Conservation (phyloP, 2,888 invertebrate species). For the Dermolepida albohirtum region DNA sequence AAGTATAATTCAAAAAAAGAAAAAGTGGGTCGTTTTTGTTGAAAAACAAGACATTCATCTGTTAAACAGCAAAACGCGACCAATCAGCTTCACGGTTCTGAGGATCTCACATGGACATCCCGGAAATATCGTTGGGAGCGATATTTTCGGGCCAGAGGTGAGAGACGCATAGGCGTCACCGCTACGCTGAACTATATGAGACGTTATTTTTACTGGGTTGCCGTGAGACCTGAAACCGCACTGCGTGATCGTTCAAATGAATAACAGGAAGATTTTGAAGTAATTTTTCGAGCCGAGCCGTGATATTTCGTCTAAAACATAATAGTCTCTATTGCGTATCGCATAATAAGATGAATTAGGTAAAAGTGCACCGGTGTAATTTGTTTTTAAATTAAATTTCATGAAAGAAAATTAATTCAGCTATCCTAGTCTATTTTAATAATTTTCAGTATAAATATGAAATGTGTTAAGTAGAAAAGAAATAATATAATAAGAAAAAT, state of each 20-base stretch:
- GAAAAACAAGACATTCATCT: slow-evolving; percentile 9
- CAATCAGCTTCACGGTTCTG: slow-evolving; percentile 43
- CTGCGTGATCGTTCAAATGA: neutral
- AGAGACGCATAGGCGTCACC: slow-evolving; percentile 30
- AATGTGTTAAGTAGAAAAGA: too few relatives aligned
- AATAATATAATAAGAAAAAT: too few relatives aligned
- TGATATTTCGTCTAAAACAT: too few relatives aligned
- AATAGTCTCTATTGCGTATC: too few relatives aligned
- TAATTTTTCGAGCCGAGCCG: too few relatives aligned
- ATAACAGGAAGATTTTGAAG: neutral
- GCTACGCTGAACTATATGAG: slow-evolving; percentile 33
- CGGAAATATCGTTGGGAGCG: slow-evolving; percentile 33
- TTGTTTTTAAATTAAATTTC: too few relatives aligned
- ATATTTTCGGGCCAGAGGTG: slow-evolving; percentile 40
- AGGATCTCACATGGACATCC: slow-evolving; percentile 39
- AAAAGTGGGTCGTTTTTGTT: slow-evolving; percentile 12
- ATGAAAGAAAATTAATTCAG: too few relatives aligned
- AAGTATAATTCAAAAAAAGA: too few relatives aligned
- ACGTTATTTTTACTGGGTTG: neutral
- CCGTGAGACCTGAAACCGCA: neutral
- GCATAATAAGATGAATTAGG: too few relatives aligned
- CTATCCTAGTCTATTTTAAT: too few relatives aligned
- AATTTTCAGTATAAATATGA: too few relatives aligned
- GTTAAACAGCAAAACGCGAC: slow-evolving; percentile 21
- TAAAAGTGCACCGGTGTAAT: too few relatives aligned